Evolutionary conservation across 2,888 invertebrate genomes (phyloP), one percentile per base, ranked within the genome.

Genomic region (Hirtodrosophila trivittata): DNA sequence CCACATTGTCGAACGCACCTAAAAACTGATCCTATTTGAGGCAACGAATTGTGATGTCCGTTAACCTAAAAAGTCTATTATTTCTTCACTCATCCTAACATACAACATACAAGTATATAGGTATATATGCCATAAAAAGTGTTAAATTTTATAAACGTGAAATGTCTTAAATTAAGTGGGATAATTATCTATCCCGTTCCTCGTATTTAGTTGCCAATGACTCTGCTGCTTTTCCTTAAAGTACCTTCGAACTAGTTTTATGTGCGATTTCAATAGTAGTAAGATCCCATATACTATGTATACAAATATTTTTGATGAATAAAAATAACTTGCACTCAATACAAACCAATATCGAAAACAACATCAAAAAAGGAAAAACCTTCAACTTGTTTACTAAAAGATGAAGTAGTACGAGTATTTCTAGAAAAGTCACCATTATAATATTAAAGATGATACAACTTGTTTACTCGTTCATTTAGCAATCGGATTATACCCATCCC

Each of bases 1-100:
- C 4, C 78, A 83, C 32, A 70, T 86, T 30, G 67, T 55, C 0
- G 75, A 69, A 33, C 46, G 41, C 32, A 62, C 75, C n/a, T 74
- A 9, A n/a, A 28, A 8, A 18, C 28, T 25, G 13, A 28, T 51
- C 32, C 26, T 38, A 55, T 14, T 18, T 26, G 42, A 57, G 55
- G 49, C 59, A 49, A 54, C 51, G 38, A 39, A 55, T 63, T 67
- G 52, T 76, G 56, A 47, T 64, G 45, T 49, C 37, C 37, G 21
- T 35, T 41, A 42, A 43, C 43, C 51, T 57, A 63, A 26, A 41
- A 58, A 28, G 65, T 66, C 42, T 58, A 21, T 45, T 25, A 18
- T 52, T 43, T 30, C 9, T 49, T 21, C 37, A 52, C 46, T 12
- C 25, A 43, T 46, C 41, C 64, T 63, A 63, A 18, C n/a, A n/a